Evolutionary conservation across 2,113 vertebrate species (phyloP), one percentile per base, ranked within the genome.

Genomic region (Capreolus pygargus): DNA sequence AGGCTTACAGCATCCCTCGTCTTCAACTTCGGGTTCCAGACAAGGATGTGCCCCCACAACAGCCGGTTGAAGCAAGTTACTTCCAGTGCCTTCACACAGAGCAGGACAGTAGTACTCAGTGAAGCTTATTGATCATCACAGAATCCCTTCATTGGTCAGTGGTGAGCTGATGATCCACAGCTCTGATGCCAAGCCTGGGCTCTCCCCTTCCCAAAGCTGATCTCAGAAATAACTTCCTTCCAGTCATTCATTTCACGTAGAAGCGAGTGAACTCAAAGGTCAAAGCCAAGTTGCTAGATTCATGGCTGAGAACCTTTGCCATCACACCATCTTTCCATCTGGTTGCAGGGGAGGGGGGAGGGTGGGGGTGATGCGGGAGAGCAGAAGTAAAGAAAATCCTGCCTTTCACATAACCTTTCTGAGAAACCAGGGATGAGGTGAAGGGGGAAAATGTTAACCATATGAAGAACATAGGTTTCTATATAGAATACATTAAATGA

Each of bases 401-500:
- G 7, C 9, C 27, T 81, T 79, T 86, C 55, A n/a, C 7, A 33
- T 81, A 88, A 58, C 39, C 92, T 96, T 30, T 92, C 6, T 57
- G 27, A 94, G 74, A 81, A n/a, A 70, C 16, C 57, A 81, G 52
- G 39, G 57, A 60, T 36, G 50, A 93, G 85, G 14, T 47, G 19
- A 84, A 45, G 50, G 45, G 25, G 50, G 5, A 67, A 86, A 70
- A 50, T n/a, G 30, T 95, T 95, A 84, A 81, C 33, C 57, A n/a
- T 81, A 21, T 14, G 28, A 83, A 52, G 76, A 96, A 95, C 76
- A 16, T 15, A 81, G 30, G 9, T 43, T 23, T 33, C 52, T 2
- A 3, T 61, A 50, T 27, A 94, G 74, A 91, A n/a, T 87, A 70
- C 8, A 27, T 82, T n/a, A 96, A 91, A 85, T 82, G 19, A 82